Base-by-base conservation (phyloP, 1,140 invertebrate species). In the Sarcophaga bullata region DNA sequence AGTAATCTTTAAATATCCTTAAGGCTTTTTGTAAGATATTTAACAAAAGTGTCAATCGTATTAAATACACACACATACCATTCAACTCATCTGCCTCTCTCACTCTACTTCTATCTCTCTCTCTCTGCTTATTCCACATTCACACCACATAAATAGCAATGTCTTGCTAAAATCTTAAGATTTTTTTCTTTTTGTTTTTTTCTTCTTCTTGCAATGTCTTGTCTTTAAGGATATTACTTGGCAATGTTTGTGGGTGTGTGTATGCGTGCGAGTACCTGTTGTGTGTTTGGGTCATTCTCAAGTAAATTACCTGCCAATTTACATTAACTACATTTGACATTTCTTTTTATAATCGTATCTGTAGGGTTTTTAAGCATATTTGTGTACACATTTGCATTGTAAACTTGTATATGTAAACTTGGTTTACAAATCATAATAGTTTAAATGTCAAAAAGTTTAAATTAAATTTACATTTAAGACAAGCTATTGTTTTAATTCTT, bases 271-370 rank as follows among this genome's bases (percentile, higher is more conserved):
- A 19, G 25, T 4, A 37, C 25, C 25, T 37, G 25, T 37, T 68
- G n/a, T 9, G 10, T 68, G 62, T 68, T 7, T 68, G 62, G 75
- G 75, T 50, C 48, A 17, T 76, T 76, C 73, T 76, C 73, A 78
- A 78, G 75, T 78, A 78, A 78, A 78, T 78, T 78, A 50, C 75
- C 75, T 78, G 75, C 75, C 75, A 78, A 78, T 78, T 78, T 78
- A 50, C 75, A 50, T 78, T 50, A 47, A 78, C n/a, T 25, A 50
- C 49, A 78, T 50, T 78, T 78, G 75, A 78, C 75, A 78, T 48
- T 50, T 78, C 75, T 78, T 78, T 19, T 52, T 49, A 78, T 52
- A n/a, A 37, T 37, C 25, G 25, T 37, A 37, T 37, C 25, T 37
- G 25, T 37, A 37, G 4, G 1, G 4, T 37, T 2, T 1, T 37